Conservation (phyloP, 1,140 invertebrate species). For the Chymomyza costata region DNA sequence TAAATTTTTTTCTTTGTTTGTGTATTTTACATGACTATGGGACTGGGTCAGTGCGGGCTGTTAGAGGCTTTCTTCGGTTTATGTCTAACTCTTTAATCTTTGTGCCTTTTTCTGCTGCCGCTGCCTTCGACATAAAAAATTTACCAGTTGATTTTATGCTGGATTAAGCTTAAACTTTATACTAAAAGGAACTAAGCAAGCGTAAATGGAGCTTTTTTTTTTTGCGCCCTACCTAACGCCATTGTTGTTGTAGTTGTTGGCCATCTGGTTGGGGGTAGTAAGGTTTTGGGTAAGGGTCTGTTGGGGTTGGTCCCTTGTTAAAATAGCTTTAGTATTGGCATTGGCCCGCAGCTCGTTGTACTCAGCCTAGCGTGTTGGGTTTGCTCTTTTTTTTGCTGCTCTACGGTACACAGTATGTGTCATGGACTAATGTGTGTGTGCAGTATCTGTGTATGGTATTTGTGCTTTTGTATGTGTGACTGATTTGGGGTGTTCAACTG, state of each 20-base stretch:
- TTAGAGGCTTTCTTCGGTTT: conserved; percentile 12
- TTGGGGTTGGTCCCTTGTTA: conserved; percentile 53
- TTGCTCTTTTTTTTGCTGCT: conserved; percentile 33
- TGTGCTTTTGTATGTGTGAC: conserved; percentile 19
- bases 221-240: conserved; percentile 23
- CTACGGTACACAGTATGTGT: no score
- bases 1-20: no score
- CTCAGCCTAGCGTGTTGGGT: conserved; percentile 28
- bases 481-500: conserved; percentile 46
- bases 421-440: conserved; percentile 17
- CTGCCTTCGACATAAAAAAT: conserved; percentile 60
- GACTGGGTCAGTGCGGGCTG: no score
- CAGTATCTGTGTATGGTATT: conserved; percentile 5
- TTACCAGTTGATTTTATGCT: conserved; percentile 74
- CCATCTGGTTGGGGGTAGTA: no score
- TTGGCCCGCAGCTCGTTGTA: conserved; percentile 33
- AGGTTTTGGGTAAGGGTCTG: no score
- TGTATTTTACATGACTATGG: no score
- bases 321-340: conserved; percentile 66
- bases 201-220: conserved; percentile 61
- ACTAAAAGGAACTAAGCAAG: conserved; percentile 72
- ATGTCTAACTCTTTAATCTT: conserved; percentile 63
- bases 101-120: conserved; percentile 26
- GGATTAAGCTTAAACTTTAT: conserved; percentile 74
- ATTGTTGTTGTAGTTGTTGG: conserved; percentile 14